phyloP scores from a whole-genome alignment of 2,797 vertebrate species.

The Melopsittacus undulatus region DNA sequence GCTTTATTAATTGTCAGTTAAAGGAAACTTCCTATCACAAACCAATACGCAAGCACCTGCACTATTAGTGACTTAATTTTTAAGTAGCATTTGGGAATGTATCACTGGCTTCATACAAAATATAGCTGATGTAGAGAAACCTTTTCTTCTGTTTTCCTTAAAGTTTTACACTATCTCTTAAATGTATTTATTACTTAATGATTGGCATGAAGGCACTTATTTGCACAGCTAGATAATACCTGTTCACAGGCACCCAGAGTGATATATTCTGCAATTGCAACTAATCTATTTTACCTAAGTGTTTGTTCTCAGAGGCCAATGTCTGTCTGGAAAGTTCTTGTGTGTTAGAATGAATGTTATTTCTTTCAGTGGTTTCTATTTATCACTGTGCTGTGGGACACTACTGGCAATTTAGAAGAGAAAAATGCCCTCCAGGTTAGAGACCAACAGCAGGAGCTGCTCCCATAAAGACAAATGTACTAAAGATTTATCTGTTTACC shows the following conservation, averaged over 20 bases:
- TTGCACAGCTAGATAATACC: slow-evolving; percentile 37
- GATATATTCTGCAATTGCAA: slow-evolving; percentile 58
- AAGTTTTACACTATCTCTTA: slow-evolving; percentile 20
- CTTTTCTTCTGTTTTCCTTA: background rate
- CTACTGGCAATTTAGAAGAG: slow-evolving; percentile 76
- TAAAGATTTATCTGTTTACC: slow-evolving; percentile 80
- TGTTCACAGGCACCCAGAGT: slow-evolving; percentile 1
- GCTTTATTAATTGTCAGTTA: background rate
- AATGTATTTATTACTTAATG: slow-evolving; percentile 51
- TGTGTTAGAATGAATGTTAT: slow-evolving; percentile 66
- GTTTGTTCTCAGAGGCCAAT: slow-evolving; percentile 67
- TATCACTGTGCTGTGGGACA: slow-evolving; percentile 74
- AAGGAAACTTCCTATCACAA: background rate
- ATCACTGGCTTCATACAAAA: background rate
- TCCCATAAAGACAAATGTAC: slow-evolving; percentile 77
- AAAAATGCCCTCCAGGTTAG: slow-evolving; percentile 77
- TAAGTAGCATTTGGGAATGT: background rate
- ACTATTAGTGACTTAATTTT: background rate
- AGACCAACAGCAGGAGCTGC: slow-evolving; percentile 75
- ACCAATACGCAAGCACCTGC: background rate
- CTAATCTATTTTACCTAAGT: slow-evolving; percentile 68
- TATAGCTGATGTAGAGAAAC: background rate
- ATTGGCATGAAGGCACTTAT: slow-evolving; percentile 45
- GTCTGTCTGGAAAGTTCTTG: slow-evolving; percentile 69
- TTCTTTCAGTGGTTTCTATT: slow-evolving; percentile 76